Base-by-base conservation (phyloP, 2,888 invertebrate species). In the Exocentrus adspersus region DNA sequence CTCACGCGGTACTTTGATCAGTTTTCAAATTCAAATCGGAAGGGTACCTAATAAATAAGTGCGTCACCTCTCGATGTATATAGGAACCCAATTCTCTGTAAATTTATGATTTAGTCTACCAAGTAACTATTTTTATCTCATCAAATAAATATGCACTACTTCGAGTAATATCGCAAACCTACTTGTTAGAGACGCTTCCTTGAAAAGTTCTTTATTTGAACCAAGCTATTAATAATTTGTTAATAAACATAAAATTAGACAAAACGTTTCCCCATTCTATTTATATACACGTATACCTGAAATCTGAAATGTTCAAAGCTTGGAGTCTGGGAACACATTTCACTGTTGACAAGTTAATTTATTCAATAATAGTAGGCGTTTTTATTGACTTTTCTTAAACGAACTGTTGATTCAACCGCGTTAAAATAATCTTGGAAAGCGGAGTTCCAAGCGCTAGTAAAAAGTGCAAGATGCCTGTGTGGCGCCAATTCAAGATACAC, bases 341-440 rank as follows among this genome's bases (percentile, higher is more conserved):
- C 37, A 12, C 12, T 37, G 37, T 48, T 28, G 10, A 28, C 28
- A 30, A n/a, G 48, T 48, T 10, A 9, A 24, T 28, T 30, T 48
- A 48, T 30, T 28, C 12, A 48, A 48, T 48, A 48, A 48, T 28
- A 12, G 48, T 28, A 28, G 48, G 28, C 28, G 48, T 12, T 2
- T 2, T 37, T 48, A 16, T 48, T 48, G 28, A 48, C 16, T 12
- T 30, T 24, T 12, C 28, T 2, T 48, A 48, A 28, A 28, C 10
- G 16, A 48, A 14, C 24, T 30, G 28, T 48, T 48, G 28, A 48
- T 28, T 16, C 20, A 48, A 14, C 48, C 48, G 28, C 28, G 16
- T 14, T 48, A 14, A 48, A 48, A 48, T 20, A 48, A n/a, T 48
- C 24, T 1, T 43, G n/a, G 45, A 20, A 45, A n/a, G 19, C n/a